Conservation (phyloP, 2,888 invertebrate species). For the Crocallis elinguaria region DNA sequence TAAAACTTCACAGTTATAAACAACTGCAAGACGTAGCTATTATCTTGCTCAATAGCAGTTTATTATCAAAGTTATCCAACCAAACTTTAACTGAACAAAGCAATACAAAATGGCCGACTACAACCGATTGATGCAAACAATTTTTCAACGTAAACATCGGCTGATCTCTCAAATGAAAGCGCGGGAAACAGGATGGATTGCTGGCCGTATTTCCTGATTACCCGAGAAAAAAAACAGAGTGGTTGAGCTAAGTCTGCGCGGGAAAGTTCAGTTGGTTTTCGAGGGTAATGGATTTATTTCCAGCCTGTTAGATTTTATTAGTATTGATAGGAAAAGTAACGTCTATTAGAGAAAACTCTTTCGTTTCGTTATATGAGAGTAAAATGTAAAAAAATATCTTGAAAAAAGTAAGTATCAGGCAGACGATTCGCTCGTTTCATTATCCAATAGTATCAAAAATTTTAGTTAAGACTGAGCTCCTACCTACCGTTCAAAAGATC, state of each 20-base stretch:
- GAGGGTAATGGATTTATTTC: constrained; percentile 24
- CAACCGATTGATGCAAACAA: constrained; percentile 17
- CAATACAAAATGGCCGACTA: neutral
- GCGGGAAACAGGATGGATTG: constrained; percentile 48
- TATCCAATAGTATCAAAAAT: too few relatives aligned
- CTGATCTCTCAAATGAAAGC: constrained; percentile 6
- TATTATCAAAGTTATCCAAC: too few relatives aligned
- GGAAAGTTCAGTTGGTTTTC: constrained; percentile 26
- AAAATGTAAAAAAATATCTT: too few relatives aligned
- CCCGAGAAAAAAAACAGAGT: constrained; percentile 30
- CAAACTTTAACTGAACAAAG: neutral
- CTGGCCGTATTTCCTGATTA: constrained; percentile 54
- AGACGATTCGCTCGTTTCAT: too few relatives aligned
- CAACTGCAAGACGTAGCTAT: too few relatives aligned
- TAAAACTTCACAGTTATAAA: too few relatives aligned
- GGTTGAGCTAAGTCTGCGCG: constrained; percentile 15
- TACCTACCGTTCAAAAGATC: too few relatives aligned
- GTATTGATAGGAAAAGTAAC: constrained; percentile 10
- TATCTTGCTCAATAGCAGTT: too few relatives aligned
- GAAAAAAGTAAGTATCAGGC: too few relatives aligned
- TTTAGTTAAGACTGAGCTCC: too few relatives aligned
- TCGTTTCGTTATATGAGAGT: neutral
- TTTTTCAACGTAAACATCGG: constrained; percentile 36
- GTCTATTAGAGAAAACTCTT: neutral
- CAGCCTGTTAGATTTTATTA: constrained; percentile 19